phyloP scores from a whole-genome alignment of 2,797 vertebrate genomes.

The Thripadectes ignobilis region DNA sequence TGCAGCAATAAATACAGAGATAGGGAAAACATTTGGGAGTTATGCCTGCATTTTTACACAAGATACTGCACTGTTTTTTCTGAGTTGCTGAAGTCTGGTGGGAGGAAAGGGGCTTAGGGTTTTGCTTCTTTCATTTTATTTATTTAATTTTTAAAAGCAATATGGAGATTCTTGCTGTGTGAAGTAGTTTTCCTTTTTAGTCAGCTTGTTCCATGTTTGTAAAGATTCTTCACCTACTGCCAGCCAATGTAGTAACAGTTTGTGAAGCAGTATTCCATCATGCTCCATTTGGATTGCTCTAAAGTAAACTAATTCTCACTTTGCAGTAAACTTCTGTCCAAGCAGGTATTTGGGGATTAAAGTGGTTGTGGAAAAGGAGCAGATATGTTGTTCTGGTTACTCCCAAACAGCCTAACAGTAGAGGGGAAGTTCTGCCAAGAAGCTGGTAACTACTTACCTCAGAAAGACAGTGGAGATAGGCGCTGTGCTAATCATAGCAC shows the following conservation, averaged over 20 bases:
- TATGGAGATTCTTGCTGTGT: not conserved
- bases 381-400: not conserved
- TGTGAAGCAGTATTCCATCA: not conserved
- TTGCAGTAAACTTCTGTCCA: not conserved
- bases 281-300: not conserved
- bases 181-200: not conserved
- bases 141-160: not conserved
- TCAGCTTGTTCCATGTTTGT: accelerated
- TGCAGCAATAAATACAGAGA: not conserved
- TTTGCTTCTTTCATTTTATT: not conserved
- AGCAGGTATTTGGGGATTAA: not conserved
- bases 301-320: not conserved
- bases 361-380: not conserved
- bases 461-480: not conserved
- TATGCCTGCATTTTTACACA: not conserved
- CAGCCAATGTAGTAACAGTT: not conserved
- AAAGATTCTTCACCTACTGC: not conserved
- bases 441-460: not conserved
- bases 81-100: not conserved
- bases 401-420: not conserved
- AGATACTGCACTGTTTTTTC: not conserved
- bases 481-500: not conserved
- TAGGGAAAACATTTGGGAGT: not conserved
- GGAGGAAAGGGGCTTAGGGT: not conserved
- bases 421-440: not conserved